Evolutionary conservation across 2,797 vertebrate genomes (phyloP).

Genomic region (Anniella stebbinsi): DNA sequence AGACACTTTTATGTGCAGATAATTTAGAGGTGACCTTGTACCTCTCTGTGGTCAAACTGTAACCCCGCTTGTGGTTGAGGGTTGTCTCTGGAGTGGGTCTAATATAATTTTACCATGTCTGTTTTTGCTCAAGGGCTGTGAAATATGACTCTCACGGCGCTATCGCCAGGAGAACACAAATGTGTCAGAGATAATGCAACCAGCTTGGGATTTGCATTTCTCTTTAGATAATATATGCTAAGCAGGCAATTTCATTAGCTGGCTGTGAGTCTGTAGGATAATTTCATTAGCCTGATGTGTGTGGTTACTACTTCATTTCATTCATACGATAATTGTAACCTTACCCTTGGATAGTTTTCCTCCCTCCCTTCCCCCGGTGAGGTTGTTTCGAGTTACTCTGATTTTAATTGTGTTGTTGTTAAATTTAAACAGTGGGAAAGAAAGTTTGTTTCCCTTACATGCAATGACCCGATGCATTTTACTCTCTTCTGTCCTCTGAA

Average conservation of each 20-base stretch:
- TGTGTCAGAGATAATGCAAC: neutral
- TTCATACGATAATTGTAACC: conserved; percentile 39
- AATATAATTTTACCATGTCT: neutral
- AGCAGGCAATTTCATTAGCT: conserved; percentile 62
- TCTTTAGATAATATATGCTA: conserved; percentile 51
- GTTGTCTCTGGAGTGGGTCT: rapidly evolving
- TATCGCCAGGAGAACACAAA: neutral
- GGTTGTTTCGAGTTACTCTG: neutral
- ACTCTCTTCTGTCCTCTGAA: neutral
- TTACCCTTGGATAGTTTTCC: conserved; percentile 25
- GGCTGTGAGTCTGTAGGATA: conserved; percentile 42
- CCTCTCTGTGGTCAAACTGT: neutral
- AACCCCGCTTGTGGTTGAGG: neutral
- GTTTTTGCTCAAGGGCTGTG: neutral
- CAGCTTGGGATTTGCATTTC: conserved; percentile 22
- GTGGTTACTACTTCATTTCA: conserved; percentile 44
- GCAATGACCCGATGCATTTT: neutral
- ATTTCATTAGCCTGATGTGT: conserved; percentile 51
- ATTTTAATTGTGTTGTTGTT: conserved; percentile 7
- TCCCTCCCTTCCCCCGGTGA: neutral
- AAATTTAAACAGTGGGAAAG: neutral
- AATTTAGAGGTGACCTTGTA: neutral
- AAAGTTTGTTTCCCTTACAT: neutral
- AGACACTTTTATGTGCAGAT: neutral
- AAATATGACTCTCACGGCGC: neutral